Conservation (phyloP, 1,140 invertebrate species). For the Hydropsyche tenuis region DNA sequence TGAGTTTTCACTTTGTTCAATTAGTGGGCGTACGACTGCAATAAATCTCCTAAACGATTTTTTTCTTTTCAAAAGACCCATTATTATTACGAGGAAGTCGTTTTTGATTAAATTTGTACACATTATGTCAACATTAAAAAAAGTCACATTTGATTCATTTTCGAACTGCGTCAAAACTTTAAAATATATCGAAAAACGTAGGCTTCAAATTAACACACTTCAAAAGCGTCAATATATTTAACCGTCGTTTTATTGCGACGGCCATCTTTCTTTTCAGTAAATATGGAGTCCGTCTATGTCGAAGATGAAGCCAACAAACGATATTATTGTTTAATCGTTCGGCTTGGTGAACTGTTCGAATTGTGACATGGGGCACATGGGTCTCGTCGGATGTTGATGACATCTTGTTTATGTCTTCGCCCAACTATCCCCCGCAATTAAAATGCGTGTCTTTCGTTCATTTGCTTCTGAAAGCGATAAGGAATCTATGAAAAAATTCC, state of each 20-base stretch:
- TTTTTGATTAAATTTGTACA: neutral
- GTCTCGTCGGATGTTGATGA: conserved; percentile 22
- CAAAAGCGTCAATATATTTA: too few relatives aligned
- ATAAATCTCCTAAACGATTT: conserved; percentile 9
- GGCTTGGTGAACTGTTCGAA: neutral
- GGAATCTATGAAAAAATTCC: too few relatives aligned
- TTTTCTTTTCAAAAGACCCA: conserved; percentile 1
- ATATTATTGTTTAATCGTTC: neutral
- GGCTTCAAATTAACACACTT: too few relatives aligned
- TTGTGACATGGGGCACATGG: conserved; percentile 32
- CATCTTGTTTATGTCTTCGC: conserved; percentile 20
- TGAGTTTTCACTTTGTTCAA: neutral
- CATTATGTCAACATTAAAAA: too few relatives aligned
- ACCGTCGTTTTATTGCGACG: too few relatives aligned
- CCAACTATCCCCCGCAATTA: conserved; percentile 12
- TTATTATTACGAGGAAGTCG: conserved; percentile 15
- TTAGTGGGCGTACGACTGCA: neutral
- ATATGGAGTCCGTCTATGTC: too few relatives aligned
- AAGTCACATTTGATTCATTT: too few relatives aligned
- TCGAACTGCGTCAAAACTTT: too few relatives aligned
- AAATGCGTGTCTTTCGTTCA: neutral
- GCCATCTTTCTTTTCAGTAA: too few relatives aligned
- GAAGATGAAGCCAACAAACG: conserved; percentile 13
- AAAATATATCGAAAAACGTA: too few relatives aligned
- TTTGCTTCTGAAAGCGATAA: neutral